Evolutionary conservation across 2,888 invertebrate genomes (phyloP).

Genomic region (Orchesellides sinensis): DNA sequence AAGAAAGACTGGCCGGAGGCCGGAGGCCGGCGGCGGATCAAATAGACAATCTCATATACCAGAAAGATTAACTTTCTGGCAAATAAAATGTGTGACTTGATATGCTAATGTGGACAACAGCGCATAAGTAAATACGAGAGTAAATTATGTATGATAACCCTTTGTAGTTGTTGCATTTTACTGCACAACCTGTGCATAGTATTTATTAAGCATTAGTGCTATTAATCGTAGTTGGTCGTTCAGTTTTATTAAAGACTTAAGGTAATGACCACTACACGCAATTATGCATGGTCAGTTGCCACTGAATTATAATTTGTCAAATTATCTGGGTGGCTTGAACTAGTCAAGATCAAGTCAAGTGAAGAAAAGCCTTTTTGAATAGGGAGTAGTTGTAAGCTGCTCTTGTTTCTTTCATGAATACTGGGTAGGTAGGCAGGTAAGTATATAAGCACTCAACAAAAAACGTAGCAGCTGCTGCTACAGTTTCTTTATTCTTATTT

Average conservation of each 20-base stretch:
- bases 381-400: constrained; percentile 30
- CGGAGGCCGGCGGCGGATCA: no score
- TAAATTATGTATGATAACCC: neutral
- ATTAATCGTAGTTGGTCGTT: constrained; percentile 26
- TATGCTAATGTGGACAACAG: no score
- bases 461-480: constrained; percentile 28
- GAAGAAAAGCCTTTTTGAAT: constrained; percentile 23
- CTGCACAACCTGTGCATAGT: neutral
- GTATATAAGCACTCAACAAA: no score
- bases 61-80: no score
- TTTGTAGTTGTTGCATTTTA: neutral
- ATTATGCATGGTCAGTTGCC: constrained; percentile 56
- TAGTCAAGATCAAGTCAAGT: constrained; percentile 31
- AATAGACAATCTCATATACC: no score
- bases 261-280: constrained; percentile 13
- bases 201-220: constrained; percentile 18
- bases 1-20: no score
- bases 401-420: neutral
- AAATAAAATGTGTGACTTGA: no score
- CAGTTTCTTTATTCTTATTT: neutral
- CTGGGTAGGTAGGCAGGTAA: no score
- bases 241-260: constrained; percentile 20
- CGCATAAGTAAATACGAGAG: neutral
- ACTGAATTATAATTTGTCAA: constrained; percentile 56
- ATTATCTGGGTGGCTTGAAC: constrained; percentile 44